These are phyloP conservation scores for Gastracanthus pulcherrimus DNA, from an alignment of 2,888 invertebrate species.

Conservation along the genomic window DNA sequence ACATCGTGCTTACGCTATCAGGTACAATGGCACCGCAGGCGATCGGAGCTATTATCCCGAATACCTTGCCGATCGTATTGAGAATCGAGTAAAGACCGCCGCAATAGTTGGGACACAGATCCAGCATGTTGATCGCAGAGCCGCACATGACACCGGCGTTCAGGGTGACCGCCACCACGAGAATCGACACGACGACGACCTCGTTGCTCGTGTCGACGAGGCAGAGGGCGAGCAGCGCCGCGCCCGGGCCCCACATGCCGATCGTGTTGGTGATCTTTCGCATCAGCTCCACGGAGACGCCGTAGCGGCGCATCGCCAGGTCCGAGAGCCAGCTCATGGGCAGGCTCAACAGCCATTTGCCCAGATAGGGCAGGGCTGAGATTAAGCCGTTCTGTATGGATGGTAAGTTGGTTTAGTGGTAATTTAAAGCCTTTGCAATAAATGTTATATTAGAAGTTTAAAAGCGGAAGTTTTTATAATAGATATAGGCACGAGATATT, in stretches of 20 bases:
- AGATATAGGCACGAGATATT: too few species aligned
- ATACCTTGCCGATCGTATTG: slow-evolving; percentile 76
- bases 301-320: slow-evolving; percentile 67
- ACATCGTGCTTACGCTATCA: slow-evolving; percentile 69
- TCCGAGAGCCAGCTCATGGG: slow-evolving; percentile 79
- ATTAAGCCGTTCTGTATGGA: slow-evolving; percentile 77
- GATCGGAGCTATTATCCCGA: slow-evolving; percentile 76
- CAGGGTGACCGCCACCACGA: slow-evolving; percentile 70
- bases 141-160: slow-evolving; percentile 73
- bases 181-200: slow-evolving; percentile 58
- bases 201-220: slow-evolving; percentile 55
- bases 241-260: slow-evolving; percentile 79
- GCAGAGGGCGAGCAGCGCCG: slow-evolving; percentile 75
- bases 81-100: slow-evolving; percentile 78
- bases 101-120: slow-evolving; percentile 78
- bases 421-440: too few species aligned
- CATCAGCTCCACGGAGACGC: slow-evolving; percentile 64
- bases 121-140: slow-evolving; percentile 77
- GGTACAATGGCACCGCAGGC: slow-evolving; percentile 72
- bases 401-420: background rate
- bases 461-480: too few species aligned
- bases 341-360: slow-evolving; percentile 79
- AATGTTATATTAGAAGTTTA: too few species aligned
- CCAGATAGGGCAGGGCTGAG: slow-evolving; percentile 80
- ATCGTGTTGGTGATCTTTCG: slow-evolving; percentile 77